A percentile compares a stretch with the other conserved stretches of the same genome.
Conservation (phyloP, 1,140 invertebrate genomes). For the Drosophila ironensis region DNA sequence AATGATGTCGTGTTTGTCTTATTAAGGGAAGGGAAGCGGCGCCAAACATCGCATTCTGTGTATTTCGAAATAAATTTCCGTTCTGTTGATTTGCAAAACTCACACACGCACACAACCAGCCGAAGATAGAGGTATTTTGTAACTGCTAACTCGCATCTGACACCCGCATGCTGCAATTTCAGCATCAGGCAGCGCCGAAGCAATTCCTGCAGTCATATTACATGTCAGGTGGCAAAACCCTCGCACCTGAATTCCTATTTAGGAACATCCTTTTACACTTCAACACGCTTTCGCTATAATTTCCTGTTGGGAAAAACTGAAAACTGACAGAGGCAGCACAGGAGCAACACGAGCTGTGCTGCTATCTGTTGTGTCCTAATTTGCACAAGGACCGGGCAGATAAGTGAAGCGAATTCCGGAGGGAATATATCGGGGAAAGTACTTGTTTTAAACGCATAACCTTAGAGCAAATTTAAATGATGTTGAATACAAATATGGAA, state of each 20-base stretch:
- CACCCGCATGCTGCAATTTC: slow-evolving; percentile 52
- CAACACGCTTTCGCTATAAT: slow-evolving; percentile 74
- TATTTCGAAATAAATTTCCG: slow-evolving; percentile 78
- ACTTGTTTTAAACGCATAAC: no score
- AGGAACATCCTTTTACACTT: slow-evolving; percentile 66
- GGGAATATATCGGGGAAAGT: neutral
- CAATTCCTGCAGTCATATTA: slow-evolving; percentile 71
- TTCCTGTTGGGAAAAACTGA: slow-evolving; percentile 58
- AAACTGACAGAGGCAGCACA: slow-evolving; percentile 26
- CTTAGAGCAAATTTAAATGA: no score
- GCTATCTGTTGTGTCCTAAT: slow-evolving; percentile 30
- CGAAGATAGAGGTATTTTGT: slow-evolving; percentile 8
- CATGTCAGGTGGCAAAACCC: slow-evolving; percentile 51
- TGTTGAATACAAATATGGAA: no score
- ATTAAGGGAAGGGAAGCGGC: slow-evolving; percentile 53
- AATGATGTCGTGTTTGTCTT: slow-evolving; percentile 45
- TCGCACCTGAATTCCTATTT: slow-evolving; percentile 19
- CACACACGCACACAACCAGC: slow-evolving; percentile 7
- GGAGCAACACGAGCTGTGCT: neutral
- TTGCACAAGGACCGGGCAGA: slow-evolving; percentile 15
- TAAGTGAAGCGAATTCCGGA: neutral
- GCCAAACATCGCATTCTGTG: slow-evolving; percentile 33
- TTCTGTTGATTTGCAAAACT: slow-evolving; percentile 64
- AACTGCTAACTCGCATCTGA: slow-evolving; percentile 52
- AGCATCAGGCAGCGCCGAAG: slow-evolving; percentile 27